phyloP scores from a whole-genome alignment of 2,113 vertebrate genomes.

The Tylochromis polylepis region DNA sequence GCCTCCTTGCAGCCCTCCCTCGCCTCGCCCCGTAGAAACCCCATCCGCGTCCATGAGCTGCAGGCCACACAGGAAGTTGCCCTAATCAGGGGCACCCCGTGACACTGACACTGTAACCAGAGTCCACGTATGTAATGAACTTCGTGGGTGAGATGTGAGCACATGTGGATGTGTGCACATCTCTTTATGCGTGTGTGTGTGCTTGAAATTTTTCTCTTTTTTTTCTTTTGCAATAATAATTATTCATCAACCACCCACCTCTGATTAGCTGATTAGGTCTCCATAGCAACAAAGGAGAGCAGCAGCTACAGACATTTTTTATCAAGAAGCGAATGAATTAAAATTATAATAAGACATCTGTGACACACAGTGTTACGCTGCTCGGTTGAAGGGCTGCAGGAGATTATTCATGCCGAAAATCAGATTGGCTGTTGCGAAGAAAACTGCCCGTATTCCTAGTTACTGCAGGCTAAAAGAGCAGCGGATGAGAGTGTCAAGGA shows the following conservation, averaged over 20 bases:
- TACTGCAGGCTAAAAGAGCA: not conserved
- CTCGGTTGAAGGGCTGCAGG: not conserved
- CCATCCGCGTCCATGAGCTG: slow-evolving; percentile 49
- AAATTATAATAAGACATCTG: slow-evolving; percentile 41
- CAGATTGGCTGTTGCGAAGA: not conserved
- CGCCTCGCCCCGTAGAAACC: slow-evolving; percentile 18
- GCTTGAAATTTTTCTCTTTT: not conserved
- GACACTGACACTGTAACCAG: slow-evolving; percentile 59
- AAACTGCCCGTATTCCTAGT: not conserved
- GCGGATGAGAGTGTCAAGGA: not conserved
- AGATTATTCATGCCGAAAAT: not conserved
- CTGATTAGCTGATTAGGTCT: slow-evolving; percentile 52
- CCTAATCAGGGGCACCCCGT: slow-evolving; percentile 70
- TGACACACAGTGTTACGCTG: not conserved
- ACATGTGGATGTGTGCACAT: not conserved
- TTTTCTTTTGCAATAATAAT: slow-evolving; percentile 11
- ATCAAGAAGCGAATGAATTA: slow-evolving; percentile 6
- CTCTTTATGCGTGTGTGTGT: not conserved
- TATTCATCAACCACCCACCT: slow-evolving; percentile 56
- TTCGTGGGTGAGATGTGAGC: slow-evolving; percentile 10
- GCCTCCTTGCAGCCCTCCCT: not conserved
- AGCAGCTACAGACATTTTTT: slow-evolving; percentile 10
- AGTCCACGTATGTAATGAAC: slow-evolving; percentile 36
- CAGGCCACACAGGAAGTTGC: slow-evolving; percentile 73
- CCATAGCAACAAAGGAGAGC: slow-evolving; percentile 49